These are phyloP conservation scores for Drosophila nr. perissopoda DNA, from an alignment of 2,888 invertebrate species.

Conservation along the genomic window DNA sequence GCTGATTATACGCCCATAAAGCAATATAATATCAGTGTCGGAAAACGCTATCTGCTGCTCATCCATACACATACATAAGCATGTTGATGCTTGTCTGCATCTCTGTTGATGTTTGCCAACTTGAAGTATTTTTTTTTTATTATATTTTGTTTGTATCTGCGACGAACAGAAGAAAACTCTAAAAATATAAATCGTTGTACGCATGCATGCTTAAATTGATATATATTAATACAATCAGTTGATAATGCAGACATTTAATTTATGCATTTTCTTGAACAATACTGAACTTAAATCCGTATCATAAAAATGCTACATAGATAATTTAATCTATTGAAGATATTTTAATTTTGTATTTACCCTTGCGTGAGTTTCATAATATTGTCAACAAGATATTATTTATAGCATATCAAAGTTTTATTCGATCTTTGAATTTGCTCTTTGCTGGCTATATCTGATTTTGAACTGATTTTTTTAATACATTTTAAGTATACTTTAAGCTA, in stretches of 20 bases:
- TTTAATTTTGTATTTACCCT: conserved; percentile 1
- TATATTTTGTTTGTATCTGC: not conserved
- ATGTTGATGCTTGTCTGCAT: conserved; percentile 25
- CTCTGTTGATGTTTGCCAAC: conserved; percentile 27
- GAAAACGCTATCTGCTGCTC: conserved; percentile 5
- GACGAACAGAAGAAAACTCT: not conserved
- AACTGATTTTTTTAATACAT: not conserved
- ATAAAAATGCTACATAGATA: not conserved
- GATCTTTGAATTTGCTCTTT: not conserved
- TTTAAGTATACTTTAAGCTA: not conserved
- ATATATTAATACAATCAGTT: conserved; percentile 4
- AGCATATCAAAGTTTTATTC: not conserved
- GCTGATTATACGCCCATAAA: conserved; percentile 56
- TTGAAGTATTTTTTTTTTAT: conserved; percentile 9
- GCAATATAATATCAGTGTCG: conserved; percentile 33
- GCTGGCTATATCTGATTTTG: not conserved
- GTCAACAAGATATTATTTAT: not conserved
- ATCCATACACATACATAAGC: conserved; percentile 4
- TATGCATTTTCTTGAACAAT: not conserved
- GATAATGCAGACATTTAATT: conserved; percentile 9
- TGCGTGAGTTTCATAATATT: not conserved
- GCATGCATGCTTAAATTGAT: not conserved
- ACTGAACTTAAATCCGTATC: not conserved
- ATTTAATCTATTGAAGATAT: not conserved
- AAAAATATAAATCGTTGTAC: not conserved